Evolutionary conservation across 2,888 invertebrate genomes (phyloP).

Genomic region (Agrotis exclamationis): DNA sequence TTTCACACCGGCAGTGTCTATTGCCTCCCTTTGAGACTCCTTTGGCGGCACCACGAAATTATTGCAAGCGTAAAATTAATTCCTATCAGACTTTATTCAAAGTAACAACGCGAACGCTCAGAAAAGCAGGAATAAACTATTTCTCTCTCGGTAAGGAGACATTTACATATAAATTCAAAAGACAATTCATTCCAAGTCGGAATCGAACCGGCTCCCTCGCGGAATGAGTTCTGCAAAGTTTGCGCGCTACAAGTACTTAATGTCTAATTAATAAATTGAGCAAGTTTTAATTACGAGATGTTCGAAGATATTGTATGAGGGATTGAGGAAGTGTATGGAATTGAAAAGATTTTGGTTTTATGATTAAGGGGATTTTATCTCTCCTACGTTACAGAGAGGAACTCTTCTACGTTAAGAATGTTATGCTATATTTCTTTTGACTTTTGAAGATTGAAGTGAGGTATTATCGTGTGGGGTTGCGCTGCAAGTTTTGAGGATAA

Average conservation of each 20-base stretch:
- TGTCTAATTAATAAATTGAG: slow-evolving; percentile 74
- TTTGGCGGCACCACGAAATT: slow-evolving; percentile 41
- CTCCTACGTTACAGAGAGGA: neutral
- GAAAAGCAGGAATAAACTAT: slow-evolving; percentile 75
- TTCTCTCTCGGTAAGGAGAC: slow-evolving; percentile 63
- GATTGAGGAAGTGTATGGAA: slow-evolving; percentile 39
- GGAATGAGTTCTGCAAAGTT: slow-evolving; percentile 73
- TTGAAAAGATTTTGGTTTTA: slow-evolving; percentile 7
- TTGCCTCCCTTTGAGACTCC: slow-evolving; percentile 42
- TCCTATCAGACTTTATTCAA: slow-evolving; percentile 52
- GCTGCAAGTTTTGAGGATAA: neutral
- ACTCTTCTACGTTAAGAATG: neutral
- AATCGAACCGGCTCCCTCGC: slow-evolving; percentile 75
- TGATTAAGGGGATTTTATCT: slow-evolving; percentile 1
- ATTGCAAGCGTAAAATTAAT: slow-evolving; percentile 61
- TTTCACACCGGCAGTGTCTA: slow-evolving; percentile 35
- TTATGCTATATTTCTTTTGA: neutral
- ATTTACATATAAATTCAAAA: slow-evolving; percentile 83
- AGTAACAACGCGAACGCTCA: slow-evolving; percentile 58
- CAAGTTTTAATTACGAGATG: slow-evolving; percentile 70
- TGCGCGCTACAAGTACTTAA: slow-evolving; percentile 67
- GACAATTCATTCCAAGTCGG: slow-evolving; percentile 72
- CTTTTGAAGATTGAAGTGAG: neutral
- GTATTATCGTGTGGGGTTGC: neutral
- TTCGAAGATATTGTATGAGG: slow-evolving; percentile 48